These are phyloP conservation scores for Mermis nigrescens DNA, from an alignment of 2,888 invertebrate species.

Conservation along the genomic window DNA sequence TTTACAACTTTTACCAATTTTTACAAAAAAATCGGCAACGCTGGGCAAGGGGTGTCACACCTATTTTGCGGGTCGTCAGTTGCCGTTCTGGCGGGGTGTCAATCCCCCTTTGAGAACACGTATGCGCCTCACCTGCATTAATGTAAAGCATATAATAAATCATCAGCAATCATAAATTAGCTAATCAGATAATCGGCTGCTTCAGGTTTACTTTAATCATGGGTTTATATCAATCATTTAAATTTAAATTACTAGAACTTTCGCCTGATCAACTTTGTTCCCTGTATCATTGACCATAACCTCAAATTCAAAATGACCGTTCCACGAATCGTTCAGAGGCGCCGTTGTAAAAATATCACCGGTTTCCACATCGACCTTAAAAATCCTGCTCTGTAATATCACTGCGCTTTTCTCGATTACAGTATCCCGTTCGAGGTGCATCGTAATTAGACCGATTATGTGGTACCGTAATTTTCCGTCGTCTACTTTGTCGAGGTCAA, in stretches of 20 bases:
- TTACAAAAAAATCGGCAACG: no score
- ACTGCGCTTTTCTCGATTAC: conserved; percentile 43
- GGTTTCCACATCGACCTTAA: conserved; percentile 57
- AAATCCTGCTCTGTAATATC: conserved; percentile 51
- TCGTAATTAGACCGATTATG: conserved; percentile 46
- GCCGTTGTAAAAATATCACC: conserved; percentile 71
- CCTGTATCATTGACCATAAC: conserved; percentile 65
- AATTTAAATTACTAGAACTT: conserved; percentile 45
- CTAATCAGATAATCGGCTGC: no score
- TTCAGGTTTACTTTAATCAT: no score
- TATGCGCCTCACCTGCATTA: no score
- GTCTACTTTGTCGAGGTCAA: conserved; percentile 6
- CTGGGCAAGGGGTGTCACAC: no score
- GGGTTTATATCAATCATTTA: no score
- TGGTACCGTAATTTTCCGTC: not conserved
- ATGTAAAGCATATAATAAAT: no score
- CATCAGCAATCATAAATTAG: no score
- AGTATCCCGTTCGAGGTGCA: conserved; percentile 45
- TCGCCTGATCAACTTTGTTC: conserved; percentile 57
- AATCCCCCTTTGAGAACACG: no score
- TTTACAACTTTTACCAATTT: no score
- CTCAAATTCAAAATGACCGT: conserved; percentile 82
- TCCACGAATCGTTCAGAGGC: conserved; percentile 86
- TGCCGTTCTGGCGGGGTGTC: no score
- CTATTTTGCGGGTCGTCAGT: no score